Percentiles rank a stretch among this genome's conserved stretches.
phyloP scores from a whole-genome alignment of 2,888 invertebrate species.

The Ophioninae sp. region DNA sequence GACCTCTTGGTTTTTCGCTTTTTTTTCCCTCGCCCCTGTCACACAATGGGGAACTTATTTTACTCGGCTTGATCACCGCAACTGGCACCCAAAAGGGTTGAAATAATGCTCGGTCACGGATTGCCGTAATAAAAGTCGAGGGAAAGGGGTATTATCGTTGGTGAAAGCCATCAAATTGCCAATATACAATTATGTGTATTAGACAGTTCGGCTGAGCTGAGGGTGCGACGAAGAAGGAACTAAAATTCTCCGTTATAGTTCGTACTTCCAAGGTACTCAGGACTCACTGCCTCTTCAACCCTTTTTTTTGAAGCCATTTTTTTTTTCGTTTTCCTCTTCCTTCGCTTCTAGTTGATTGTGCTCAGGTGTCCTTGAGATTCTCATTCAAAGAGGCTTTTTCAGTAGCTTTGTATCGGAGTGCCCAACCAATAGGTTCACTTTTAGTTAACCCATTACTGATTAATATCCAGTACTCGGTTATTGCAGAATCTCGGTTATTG shows the following conservation, averaged over 20 bases:
- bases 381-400: background rate
- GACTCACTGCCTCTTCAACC: slow-evolving; percentile 56
- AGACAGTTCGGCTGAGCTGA: background rate
- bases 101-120: slow-evolving; percentile 24
- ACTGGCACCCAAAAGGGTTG: slow-evolving; percentile 55
- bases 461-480: background rate
- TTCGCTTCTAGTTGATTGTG: slow-evolving; percentile 27
- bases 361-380: background rate
- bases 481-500: background rate
- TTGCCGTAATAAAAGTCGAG: slow-evolving; percentile 38
- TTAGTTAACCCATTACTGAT: no score
- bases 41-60: slow-evolving; percentile 16
- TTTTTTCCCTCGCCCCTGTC: slow-evolving; percentile 15
- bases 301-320: slow-evolving; percentile 38
- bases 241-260: slow-evolving; percentile 65
- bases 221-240: background rate
- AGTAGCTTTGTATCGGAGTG: background rate
- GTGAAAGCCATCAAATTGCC: slow-evolving; percentile 29
- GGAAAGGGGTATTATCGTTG: slow-evolving; percentile 49
- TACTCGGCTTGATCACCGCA: slow-evolving; percentile 55
- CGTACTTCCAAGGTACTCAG: slow-evolving; percentile 5
- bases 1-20: slow-evolving; percentile 50
- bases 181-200: slow-evolving; percentile 32
- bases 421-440: background rate
- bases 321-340: slow-evolving; percentile 17